Conservation (phyloP, 2,113 vertebrate genomes). For the Leucopsar rothschildi region DNA sequence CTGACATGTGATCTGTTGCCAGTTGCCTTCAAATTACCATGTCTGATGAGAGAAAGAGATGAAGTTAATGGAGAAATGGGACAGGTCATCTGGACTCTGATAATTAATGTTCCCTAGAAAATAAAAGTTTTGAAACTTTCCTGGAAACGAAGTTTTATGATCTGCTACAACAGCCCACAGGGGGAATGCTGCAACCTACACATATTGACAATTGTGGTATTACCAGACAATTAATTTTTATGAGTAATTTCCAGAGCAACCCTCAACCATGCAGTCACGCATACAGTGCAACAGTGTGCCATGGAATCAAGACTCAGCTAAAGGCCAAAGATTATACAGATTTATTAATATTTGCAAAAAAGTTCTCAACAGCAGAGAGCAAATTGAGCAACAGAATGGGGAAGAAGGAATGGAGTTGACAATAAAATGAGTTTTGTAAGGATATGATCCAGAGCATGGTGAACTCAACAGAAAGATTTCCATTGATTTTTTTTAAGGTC, state of each 20-base stretch:
- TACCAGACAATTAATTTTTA: slow-evolving; percentile 63
- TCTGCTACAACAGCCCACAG: slow-evolving; percentile 53
- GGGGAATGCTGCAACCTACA: slow-evolving; percentile 57
- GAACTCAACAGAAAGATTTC: background rate
- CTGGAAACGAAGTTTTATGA: slow-evolving; percentile 66
- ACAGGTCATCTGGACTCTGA: slow-evolving; percentile 24
- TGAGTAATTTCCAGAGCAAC: slow-evolving; percentile 59
- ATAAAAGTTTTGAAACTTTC: slow-evolving; percentile 70
- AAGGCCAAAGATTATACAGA: slow-evolving; percentile 27
- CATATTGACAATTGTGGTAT: slow-evolving; percentile 61
- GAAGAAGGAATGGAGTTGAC: background rate
- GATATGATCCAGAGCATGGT: background rate
- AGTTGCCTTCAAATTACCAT: slow-evolving; percentile 9
- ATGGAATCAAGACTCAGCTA: slow-evolving; percentile 1
- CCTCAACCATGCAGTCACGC: slow-evolving; percentile 7
- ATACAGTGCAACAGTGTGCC: background rate
- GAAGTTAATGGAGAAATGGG: slow-evolving; percentile 31
- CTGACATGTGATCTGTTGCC: slow-evolving; percentile 1
- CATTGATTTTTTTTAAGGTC: background rate
- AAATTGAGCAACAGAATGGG: slow-evolving; percentile 24
- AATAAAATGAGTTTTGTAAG: background rate
- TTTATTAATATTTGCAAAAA: slow-evolving; percentile 51
- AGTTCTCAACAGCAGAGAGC: slow-evolving; percentile 3
- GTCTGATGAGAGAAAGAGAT: background rate
- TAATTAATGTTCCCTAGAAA: slow-evolving; percentile 65